Evolutionary conservation across 1,140 invertebrate species (phyloP), one percentile per base, ranked within the genome.

Genomic region (Anastrepha obliqua): DNA sequence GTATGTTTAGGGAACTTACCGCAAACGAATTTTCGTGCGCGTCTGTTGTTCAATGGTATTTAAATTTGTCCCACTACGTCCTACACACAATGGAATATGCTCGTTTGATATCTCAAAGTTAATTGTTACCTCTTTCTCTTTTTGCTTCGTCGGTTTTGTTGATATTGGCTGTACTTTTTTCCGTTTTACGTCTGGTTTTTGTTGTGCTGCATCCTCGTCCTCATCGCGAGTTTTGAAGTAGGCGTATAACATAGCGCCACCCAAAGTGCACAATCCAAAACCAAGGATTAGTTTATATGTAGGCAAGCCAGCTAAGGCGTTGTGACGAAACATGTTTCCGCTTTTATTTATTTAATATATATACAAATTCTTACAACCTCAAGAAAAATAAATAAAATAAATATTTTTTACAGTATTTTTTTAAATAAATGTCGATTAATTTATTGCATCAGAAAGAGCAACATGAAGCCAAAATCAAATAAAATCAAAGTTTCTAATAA

Each of bases 31-130:
- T 89, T 94, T 94, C 3, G 97, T 96, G 62, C 95, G 95, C 0
- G 96, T 96, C 89, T 95, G 95, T 70, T 95, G 93, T 91, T 97
- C 95, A 89, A 98, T 95, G 87, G 95, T 93, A 91, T 96, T 96
- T 60, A 97, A 95, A 89, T 95, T 95, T 13, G 93, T 92, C 8
- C 97, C 97, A 88, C 93, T 94, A 89, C 96, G 94, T 87, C 97
- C 97, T 93, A 96, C 95, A 87, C 93, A 90, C 13, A 93, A 86
- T 29, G 92, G 91, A 87, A 93, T 90, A 89, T 92, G 91, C 70
- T 93, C 91, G 87, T 93, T 93, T 59, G 90, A 89, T 74, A 93
- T 90, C 6, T 90, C 88, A 20, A 93, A 90, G 89, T 92, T 90
- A 2, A 92, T 70, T 20, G 90, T 90, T 47, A 90, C 88, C 74